Evolutionary conservation across 1,140 invertebrate genomes (phyloP), one percentile per base, ranked within the genome.

Genomic region (Pseudomyrmex flavicornis): DNA sequence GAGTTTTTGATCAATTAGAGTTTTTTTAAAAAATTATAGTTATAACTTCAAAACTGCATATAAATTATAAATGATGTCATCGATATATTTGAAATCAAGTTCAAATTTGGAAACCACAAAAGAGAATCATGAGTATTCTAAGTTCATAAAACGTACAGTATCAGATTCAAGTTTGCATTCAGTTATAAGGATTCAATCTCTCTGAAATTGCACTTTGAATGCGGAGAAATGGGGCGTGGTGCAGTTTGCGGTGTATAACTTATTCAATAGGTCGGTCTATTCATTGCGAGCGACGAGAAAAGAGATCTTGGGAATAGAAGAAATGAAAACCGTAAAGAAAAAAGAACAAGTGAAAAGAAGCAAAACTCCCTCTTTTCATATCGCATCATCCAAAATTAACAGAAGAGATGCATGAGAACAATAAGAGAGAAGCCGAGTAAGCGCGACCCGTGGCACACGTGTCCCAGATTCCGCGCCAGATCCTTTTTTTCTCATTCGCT

Each of bases 341-440:
- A 20, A 0, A 50, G 15, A 7, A 69, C 46, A 22, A 44, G 22
- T 26, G 61, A 22, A n/a, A 73, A 50, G n/a, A 65, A 72, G 59
- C 63, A 74, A 75, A 74, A 56, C 20, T 48, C 59, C 5, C 0
- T 0, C 5, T 1, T 35, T 35, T 7, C 35, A 5, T 35, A 52
- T 56, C 61, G 44, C 52, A 50, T 66, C 74, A 77, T 66, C 12
- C 80, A 10, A 83, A 76, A 77, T 83, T 76, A 83, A 83, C 35
- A 69, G 65, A 15, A 70, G 44, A 26, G 76, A 12, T 59, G 15
- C 75, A 68, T 35, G 35, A 17, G 50, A 66, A 77, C 44, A 50
- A 80, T 50, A 66, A 44, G 50, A 35, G 26, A 48, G 68, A 59
- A 72, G 44, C 46, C 35, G 35, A 69, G 72, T 12, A 44, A 58